Percentiles rank a stretch among this genome's conserved stretches.
Evolutionary conservation across 2,113 vertebrate genomes (phyloP).

Genomic region (Butorides virescens): DNA sequence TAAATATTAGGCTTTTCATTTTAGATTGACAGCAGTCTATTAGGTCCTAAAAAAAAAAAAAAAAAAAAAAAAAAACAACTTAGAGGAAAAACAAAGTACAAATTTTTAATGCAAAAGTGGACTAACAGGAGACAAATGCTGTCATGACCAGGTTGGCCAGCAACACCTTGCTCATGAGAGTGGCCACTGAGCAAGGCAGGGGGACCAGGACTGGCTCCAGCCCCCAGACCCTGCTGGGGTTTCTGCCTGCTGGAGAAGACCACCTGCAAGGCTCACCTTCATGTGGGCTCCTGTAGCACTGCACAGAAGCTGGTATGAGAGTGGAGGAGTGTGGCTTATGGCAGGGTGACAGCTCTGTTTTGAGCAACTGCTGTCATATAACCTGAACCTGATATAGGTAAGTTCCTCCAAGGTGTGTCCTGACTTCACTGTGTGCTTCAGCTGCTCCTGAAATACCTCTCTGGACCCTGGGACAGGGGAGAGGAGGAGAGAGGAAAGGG

Average conservation of each 20-base stretch:
- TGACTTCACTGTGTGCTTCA: not conserved
- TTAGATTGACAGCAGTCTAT: not conserved
- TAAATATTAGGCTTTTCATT: not conserved
- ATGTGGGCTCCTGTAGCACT: not conserved
- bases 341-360: not conserved
- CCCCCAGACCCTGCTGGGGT: not conserved
- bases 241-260: not conserved
- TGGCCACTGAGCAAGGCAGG: not conserved
- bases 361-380: not conserved
- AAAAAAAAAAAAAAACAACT: not conserved
- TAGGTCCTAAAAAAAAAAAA: not conserved
- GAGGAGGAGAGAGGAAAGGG: not conserved
- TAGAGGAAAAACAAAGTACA: not conserved
- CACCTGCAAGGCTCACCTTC: fast-evolving
- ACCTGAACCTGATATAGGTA: not conserved
- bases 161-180: not conserved
- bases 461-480: not conserved
- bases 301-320: not conserved
- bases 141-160: fast-evolving
- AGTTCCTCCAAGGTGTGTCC: not conserved
- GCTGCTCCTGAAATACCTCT: not conserved
- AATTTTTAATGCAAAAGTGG: not conserved
- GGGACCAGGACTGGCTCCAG: not conserved
- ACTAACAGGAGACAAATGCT: not conserved
- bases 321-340: fast-evolving